Percentiles rank a stretch among this genome's conserved stretches.
Conservation (phyloP, 2,888 invertebrate species). For the Amphipyra berbera region DNA sequence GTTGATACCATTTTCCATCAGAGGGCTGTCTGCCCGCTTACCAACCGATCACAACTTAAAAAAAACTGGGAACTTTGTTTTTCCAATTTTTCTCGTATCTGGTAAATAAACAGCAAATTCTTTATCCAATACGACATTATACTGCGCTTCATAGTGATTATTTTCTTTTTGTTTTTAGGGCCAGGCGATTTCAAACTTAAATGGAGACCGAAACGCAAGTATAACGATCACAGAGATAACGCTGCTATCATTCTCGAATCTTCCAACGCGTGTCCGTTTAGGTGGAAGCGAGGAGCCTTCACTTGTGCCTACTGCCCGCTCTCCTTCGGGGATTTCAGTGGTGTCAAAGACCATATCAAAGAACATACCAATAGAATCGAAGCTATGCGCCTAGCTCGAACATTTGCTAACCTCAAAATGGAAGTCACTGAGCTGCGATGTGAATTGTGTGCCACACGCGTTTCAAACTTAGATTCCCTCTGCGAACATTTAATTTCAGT, state of each 20-base stretch:
- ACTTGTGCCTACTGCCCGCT: constrained; percentile 78
- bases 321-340: constrained; percentile 75
- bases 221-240: constrained; percentile 83
- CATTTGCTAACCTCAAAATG: constrained; percentile 74
- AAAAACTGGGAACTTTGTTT: too few relatives aligned
- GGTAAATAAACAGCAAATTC: too few relatives aligned
- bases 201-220: constrained; percentile 81
- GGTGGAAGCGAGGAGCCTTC: constrained; percentile 80
- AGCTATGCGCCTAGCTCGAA: constrained; percentile 68
- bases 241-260: constrained; percentile 80
- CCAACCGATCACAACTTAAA: too few relatives aligned
- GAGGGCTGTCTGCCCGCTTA: too few relatives aligned
- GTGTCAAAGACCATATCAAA: constrained; percentile 70
- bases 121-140: constrained; percentile 4
- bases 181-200: constrained; percentile 69
- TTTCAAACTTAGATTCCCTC: constrained; percentile 69
- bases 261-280: constrained; percentile 82
- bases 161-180: constrained; percentile 85
- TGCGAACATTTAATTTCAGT: constrained; percentile 71
- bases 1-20: too few relatives aligned
- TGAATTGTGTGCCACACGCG: constrained; percentile 68
- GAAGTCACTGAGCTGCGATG: constrained; percentile 79
- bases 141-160: constrained; percentile 64
- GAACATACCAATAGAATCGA: constrained; percentile 75
- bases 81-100: too few relatives aligned